phyloP scores from a whole-genome alignment of 2,888 invertebrate species.

The Ectemnius lituratus region DNA sequence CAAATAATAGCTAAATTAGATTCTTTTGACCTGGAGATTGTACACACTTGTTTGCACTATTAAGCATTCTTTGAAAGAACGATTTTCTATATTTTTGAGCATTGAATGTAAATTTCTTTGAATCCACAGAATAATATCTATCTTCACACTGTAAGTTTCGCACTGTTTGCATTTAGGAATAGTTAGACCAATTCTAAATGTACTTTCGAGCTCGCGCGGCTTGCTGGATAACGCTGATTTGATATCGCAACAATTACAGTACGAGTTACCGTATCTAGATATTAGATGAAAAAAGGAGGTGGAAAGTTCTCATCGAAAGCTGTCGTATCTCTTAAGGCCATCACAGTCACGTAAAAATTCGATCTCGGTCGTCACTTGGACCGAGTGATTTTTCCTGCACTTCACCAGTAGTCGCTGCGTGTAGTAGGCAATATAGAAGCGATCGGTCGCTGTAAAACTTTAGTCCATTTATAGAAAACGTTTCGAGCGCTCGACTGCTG shows the following conservation, averaged over 20 bases:
- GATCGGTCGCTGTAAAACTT: slow-evolving; percentile 58
- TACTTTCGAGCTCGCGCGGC: slow-evolving; percentile 26
- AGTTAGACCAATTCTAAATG: slow-evolving; percentile 23
- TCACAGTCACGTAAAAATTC: slow-evolving; percentile 2
- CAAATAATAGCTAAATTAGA: no score
- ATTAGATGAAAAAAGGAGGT: not conserved
- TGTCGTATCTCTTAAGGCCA: slow-evolving; percentile 3
- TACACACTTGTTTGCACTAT: no score
- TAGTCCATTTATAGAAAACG: slow-evolving; percentile 51
- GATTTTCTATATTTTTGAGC: no score
- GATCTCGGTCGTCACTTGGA: slow-evolving; percentile 16
- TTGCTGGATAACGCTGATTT: slow-evolving; percentile 36
- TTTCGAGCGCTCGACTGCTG: slow-evolving; percentile 52
- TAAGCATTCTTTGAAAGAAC: no score
- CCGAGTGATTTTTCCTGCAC: no score
- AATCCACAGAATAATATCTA: no score
- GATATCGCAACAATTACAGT: slow-evolving; percentile 13
- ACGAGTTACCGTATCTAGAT: slow-evolving; percentile 3
- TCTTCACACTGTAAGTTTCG: no score
- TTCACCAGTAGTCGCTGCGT: slow-evolving; percentile 61
- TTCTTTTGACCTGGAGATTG: no score
- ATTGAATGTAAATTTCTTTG: no score
- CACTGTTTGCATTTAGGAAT: slow-evolving; percentile 23
- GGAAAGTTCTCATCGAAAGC: slow-evolving; percentile 13
- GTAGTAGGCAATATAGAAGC: slow-evolving; percentile 68